A percentile compares a stretch with the other conserved stretches of the same genome.
phyloP scores from a whole-genome alignment of 2,888 invertebrate genomes.

The Globia sparganii region DNA sequence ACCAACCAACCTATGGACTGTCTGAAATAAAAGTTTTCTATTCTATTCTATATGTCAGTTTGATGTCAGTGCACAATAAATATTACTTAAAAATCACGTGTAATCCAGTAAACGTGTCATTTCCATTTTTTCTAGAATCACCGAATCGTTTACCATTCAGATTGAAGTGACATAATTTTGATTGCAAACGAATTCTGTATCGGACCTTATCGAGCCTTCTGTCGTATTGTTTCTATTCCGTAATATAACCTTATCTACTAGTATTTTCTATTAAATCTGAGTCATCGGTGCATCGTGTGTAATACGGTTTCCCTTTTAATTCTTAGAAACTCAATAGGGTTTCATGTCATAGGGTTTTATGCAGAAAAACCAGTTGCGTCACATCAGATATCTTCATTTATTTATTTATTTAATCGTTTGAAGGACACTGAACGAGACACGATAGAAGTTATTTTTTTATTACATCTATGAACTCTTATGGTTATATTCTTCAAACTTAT shows the following conservation, averaged over 20 bases:
- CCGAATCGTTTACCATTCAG: conserved; percentile 30
- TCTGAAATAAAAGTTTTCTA: too few relatives aligned
- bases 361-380: conserved; percentile 36
- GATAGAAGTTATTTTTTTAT: background rate
- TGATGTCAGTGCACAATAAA: conserved; percentile 12
- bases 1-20: too few relatives aligned
- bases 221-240: conserved; percentile 27
- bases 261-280: conserved; percentile 42
- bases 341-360: conserved; percentile 30
- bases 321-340: conserved; percentile 45
- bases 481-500: too few relatives aligned
- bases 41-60: too few relatives aligned
- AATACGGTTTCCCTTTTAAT: conserved; percentile 43
- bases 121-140: conserved; percentile 43
- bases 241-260: conserved; percentile 36
- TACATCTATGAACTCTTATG: background rate
- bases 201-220: conserved; percentile 22
- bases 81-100: conserved; percentile 37
- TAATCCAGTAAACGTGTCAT: conserved; percentile 4
- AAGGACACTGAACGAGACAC: background rate
- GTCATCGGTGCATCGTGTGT: conserved; percentile 40
- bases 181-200: conserved; percentile 36
- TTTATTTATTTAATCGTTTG: background rate
- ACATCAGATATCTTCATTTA: conserved; percentile 2
- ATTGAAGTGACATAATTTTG: conserved; percentile 29